Conservation (phyloP, 2,797 vertebrate genomes). For the Characodon lateralis region DNA sequence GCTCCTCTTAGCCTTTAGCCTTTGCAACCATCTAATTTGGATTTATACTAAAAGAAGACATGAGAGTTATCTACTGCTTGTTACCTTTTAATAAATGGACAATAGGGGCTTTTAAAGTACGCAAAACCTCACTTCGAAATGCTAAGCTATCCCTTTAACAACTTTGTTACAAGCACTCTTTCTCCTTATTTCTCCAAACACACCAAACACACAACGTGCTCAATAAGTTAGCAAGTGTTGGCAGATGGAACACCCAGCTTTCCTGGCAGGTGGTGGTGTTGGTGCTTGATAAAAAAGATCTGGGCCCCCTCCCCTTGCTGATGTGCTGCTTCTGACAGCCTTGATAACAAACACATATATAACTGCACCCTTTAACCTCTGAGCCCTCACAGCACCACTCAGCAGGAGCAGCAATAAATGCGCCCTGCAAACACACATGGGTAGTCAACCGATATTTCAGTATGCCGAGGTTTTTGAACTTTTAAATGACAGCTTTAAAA, state of each 20-base stretch:
- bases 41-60: neutral
- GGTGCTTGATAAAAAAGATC: conserved; percentile 75
- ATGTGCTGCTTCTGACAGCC: conserved; percentile 24
- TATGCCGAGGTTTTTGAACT: neutral
- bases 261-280: conserved; percentile 58
- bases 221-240: conserved; percentile 15
- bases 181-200: neutral
- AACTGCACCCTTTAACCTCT: conserved; percentile 40
- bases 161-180: neutral
- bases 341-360: conserved; percentile 54
- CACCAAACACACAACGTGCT: conserved; percentile 8
- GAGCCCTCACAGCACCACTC: conserved; percentile 14
- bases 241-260: conserved; percentile 53
- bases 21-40: neutral
- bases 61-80: neutral
- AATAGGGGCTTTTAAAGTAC: too few species aligned
- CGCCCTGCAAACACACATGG: neutral
- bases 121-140: conserved; percentile 12
- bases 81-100: too few species aligned
- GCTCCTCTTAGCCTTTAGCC: neutral
- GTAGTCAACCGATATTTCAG: neutral
- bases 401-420: neutral
- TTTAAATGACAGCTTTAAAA: neutral
- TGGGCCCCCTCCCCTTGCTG: conserved; percentile 44
- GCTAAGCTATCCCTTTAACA: neutral